Base-by-base conservation (phyloP, 1,140 invertebrate genomes). In the Trissolcus basalis region DNA sequence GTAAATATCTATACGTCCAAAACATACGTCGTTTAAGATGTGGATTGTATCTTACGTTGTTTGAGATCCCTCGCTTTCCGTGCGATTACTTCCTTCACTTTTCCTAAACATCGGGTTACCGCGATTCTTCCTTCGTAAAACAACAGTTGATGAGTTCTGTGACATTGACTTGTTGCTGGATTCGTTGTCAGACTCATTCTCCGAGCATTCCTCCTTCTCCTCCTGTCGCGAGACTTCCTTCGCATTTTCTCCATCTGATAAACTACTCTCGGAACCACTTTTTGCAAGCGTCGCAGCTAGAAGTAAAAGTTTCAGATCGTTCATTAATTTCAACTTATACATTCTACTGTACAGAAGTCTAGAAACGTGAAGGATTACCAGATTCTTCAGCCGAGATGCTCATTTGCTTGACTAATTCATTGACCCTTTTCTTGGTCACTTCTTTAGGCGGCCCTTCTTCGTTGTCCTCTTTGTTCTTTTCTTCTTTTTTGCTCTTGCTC, bases 221-320 rank as follows among this genome's bases (percentile, higher is more conserved):
- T 93, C 92, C 44, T 92, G 91, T 60, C 91, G 90, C 15, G 90
- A 89, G 4, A 93, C 93, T 78, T 94, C 93, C 78, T 93, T 93
- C 11, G 91, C 87, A 80, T 91, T 93, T 54, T 91, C 90, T 14
- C 90, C 91, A 77, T 96, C 95, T 0, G 95, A 96, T 45, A 96
- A 87, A 80, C 94, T 96, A 77, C 94, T 96, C 78, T 96, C 95
- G 0, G 94, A 96, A 6, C 92, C 94, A 74, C 94, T 96, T 87
- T 96, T 96, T 36, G 90, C 90, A 54, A 94, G 83, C 49, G 85
- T 80, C 7, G 83, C 87, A 36, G 27, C 33, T 51, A 50, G 5
- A 35, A 13, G 12, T 32, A 32, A 13, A 43, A 43, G 11, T 39
- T 39, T 39, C 9, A n/a, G 4, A 6, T n/a, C n/a, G n/a, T n/a